Evolutionary conservation across 1,140 invertebrate species (phyloP), one percentile per base, ranked within the genome.

Genomic region (Colletes latitarsis): DNA sequence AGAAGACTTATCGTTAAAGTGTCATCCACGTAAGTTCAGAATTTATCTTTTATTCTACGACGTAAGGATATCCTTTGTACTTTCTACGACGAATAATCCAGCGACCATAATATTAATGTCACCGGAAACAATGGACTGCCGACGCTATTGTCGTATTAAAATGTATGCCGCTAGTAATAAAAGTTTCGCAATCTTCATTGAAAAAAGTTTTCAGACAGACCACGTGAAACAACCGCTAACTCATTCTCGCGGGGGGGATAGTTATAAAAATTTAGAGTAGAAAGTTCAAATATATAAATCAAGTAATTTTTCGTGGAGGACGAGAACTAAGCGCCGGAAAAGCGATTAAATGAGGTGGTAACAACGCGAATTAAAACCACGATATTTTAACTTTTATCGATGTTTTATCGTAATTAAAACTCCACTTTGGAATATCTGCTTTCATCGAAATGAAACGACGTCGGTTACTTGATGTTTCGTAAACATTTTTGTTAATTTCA

Each of bases 101-200:
- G 9, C 8, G 43, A 43, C 14, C 57, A 55, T 73, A 57, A 17
- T 43, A 53, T 64, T n/a, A 73, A 55, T 53, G 69, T 73, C 57
- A 73, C 17, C 41, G 19, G 69, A 63, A 19, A 77, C 72, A 69
- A 63, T 77, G 30, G 66, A 19, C 14, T n/a, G 49, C 53, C 39
- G 5, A 19, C 60, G 46, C 75, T 58, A 85, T 86, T 86, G 79
- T 86, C 49, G 63, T 82, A 79, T 39, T 68, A 76, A 85, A 78
- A 68, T 86, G 76, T 82, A 74, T 49, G 70, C 62, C 64, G 77
- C 60, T 77, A 78, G 81, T 83, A 87, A 67, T 71, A 70, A 82
- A 87, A 87, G 73, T 87, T 86, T 78, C 67, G 69, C 80, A 83
- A 87, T 87, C 72, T 87, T 83, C 75, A 71, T 86, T 64, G 77